Evolutionary conservation across 2,113 vertebrate genomes (phyloP), one percentile per base, ranked within the genome.

Genomic region (Trichomycterus rosablanca): DNA sequence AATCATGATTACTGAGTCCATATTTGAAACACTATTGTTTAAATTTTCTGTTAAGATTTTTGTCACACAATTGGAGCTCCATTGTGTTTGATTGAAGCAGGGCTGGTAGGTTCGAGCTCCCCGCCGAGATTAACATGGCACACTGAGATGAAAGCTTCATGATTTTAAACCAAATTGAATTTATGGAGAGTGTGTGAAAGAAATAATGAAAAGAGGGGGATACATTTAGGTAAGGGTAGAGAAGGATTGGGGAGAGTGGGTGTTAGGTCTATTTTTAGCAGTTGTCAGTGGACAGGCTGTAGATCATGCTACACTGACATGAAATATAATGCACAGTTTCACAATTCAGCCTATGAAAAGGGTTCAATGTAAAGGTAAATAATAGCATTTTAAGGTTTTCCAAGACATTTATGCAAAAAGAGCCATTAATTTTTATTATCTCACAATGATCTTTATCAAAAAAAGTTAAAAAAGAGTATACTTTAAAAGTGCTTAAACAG

Each of bases 201-300:
- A 22, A 15, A 24, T 7, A 37, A 20, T 24, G 20, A 20, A 35
- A 2, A 26, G 44, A 20, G 22, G 4, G 14, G 14, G 53, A 52
- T 52, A 40, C 39, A 45, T 57, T 28, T 55, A 42, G 14, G 20
- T 51, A 19, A 55, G 39, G 59, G 22, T 19, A 19, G 44, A 28
- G 19, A 30, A 37, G 15, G 8, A 24, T 16, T 43, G 15, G 40
- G 59, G 58, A 59, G 63, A 69, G 72, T 55, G 63, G 64, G 70
- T 28, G 51, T 16, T 23, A 12, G 1, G 34, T n/a, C 55, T 70
- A 70, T 70, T 59, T 70, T 65, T 70, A 70, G 61, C 40, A 42
- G 34, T 34, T 18, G 45, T 65, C 61, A 52, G 67, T 64, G 67
- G 43, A 54, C 58, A 64, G 40, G 54, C 57, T 59, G 23, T 26